phyloP scores from a whole-genome alignment of 1,140 invertebrate genomes.

The Pseudomyrmex cubaensis region DNA sequence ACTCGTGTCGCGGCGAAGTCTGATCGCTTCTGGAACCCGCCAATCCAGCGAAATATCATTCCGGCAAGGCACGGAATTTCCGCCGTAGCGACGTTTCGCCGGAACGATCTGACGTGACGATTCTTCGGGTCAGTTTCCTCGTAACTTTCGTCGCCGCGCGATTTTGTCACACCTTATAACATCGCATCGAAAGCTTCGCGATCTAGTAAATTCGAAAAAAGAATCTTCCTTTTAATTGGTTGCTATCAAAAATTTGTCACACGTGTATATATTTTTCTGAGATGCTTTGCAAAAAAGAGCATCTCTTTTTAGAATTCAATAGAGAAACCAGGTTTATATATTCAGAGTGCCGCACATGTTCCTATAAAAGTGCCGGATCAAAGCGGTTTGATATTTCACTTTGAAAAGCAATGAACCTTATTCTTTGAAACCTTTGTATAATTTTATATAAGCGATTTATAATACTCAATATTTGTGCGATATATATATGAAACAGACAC shows the following conservation, averaged over 20 bases:
- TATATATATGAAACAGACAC: background rate
- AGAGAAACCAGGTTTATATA: background rate
- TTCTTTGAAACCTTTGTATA: background rate
- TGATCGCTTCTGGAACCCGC: slow-evolving; percentile 63
- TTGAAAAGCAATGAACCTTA: background rate
- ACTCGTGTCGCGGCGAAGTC: slow-evolving; percentile 51
- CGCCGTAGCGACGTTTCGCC: slow-evolving; percentile 35
- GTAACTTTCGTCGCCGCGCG: background rate
- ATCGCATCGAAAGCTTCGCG: background rate
- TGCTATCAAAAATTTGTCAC: background rate
- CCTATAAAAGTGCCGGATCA: background rate
- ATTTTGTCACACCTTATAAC: slow-evolving; percentile 4
- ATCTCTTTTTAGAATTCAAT: slow-evolving; percentile 15
- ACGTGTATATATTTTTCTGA: background rate
- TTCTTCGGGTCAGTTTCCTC: slow-evolving; percentile 22
- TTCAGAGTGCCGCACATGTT: background rate
- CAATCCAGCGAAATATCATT: slow-evolving; percentile 67
- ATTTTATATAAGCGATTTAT: background rate
- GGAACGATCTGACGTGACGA: slow-evolving; percentile 34
- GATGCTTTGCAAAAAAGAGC: background rate
- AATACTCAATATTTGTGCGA: background rate
- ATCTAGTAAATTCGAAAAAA: background rate
- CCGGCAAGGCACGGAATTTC: slow-evolving; percentile 47
- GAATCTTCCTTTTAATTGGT: background rate
- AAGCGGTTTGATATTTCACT: background rate